Conservation (phyloP, 1,140 invertebrate species). For the Anastatus disparis region DNA sequence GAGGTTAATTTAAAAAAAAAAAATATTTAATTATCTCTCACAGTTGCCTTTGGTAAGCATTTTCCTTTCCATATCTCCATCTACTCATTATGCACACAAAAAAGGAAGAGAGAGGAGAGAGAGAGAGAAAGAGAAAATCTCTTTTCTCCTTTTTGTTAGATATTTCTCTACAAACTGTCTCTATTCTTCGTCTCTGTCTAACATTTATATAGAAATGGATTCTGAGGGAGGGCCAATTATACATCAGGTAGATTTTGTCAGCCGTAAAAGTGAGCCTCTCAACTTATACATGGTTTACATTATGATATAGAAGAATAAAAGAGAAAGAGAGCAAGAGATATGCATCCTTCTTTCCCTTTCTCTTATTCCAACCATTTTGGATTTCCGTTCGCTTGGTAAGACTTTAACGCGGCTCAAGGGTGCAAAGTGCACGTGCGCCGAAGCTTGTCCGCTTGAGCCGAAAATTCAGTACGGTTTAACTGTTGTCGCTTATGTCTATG, state of each 20-base stretch:
- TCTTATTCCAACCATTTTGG: background rate
- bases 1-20: background rate
- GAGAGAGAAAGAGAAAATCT: too few relatives aligned
- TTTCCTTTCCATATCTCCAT: background rate
- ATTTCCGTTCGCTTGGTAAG: background rate
- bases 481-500: too few relatives aligned
- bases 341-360: too few relatives aligned
- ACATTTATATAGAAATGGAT: too few relatives aligned
- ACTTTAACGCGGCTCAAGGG: background rate
- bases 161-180: too few relatives aligned
- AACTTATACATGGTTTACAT: background rate
- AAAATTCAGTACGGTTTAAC: slow-evolving; percentile 10
- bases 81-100: slow-evolving; percentile 9
- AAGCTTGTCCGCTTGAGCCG: background rate
- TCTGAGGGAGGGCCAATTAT: slow-evolving; percentile 11
- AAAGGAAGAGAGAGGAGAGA: too few relatives aligned
- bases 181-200: too few relatives aligned
- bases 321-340: too few relatives aligned
- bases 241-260: background rate
- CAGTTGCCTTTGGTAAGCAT: too few relatives aligned
- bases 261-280: slow-evolving; percentile 17
- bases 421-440: background rate
- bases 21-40: slow-evolving; percentile 15
- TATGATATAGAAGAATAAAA: too few relatives aligned
- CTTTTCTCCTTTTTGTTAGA: background rate